Base-by-base conservation (phyloP, 2,113 vertebrate species). In the Phrynosoma platyrhinos region DNA sequence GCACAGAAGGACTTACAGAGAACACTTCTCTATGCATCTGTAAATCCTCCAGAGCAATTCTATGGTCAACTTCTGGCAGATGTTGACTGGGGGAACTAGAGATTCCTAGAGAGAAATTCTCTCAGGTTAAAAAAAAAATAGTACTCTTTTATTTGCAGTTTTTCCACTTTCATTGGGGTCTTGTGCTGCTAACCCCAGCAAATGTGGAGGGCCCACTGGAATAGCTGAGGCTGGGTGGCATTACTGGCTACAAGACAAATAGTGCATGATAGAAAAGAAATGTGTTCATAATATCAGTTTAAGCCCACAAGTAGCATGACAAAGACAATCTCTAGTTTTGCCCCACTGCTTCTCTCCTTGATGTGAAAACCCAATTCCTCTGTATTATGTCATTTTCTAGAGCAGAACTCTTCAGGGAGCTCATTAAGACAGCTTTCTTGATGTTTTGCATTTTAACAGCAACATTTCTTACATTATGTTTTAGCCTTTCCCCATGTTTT, bases 371-470 rank as follows among this genome's bases (percentile, higher is more conserved):
- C 27, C 16, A 42, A 10, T 87, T 87, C 69, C 32, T 75, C 69
- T 32, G 25, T 42, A 55, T 68, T 27, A 64, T 25, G n/a, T 79
- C 30, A 7, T 68, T 78, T 78, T 79, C 27, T 68, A 68, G 75
- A 68, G 62, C 27, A n/a, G 6, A n/a, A 55, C n/a, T 69, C 76
- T 87, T 87, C 47, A 72, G 69, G 18, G 86, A 85, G 10, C 36
- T 82, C 47, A 77, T 79, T 82, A 82, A 75, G 53, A 74, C 7
- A 82, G 27, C 25, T 47, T 87, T 74, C 52, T 81, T n/a, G 9
- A 58, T 64, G 32, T 62, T 62, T 74, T 84, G 21, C n/a, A 58
- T 10, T 27, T 53, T 40, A 72, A 76, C 21, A 40, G 10, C 16
- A 20, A 47, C 42, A 86, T 68, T 79, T 86, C 47, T 76, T 74